phyloP scores from a whole-genome alignment of 2,888 invertebrate genomes.

The Athalia circularis region DNA sequence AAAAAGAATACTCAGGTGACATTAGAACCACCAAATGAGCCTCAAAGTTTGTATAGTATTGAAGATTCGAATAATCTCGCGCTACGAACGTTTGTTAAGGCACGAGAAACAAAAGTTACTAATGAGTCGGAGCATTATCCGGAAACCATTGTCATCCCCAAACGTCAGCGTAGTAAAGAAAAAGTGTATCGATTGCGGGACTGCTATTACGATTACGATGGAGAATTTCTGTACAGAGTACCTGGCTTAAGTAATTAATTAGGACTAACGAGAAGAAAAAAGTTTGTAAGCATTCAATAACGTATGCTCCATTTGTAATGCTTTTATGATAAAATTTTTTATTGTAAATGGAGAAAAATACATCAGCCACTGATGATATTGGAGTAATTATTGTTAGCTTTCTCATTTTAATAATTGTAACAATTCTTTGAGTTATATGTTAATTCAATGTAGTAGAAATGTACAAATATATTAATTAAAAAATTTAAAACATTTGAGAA shows the following conservation, averaged over 20 bases:
- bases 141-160: slow-evolving; percentile 83
- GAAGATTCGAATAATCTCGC: slow-evolving; percentile 27
- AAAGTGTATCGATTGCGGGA: slow-evolving; percentile 85
- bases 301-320: neutral
- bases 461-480: neutral
- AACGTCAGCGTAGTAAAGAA: slow-evolving; percentile 78
- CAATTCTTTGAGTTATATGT: neutral
- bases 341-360: neutral
- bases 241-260: slow-evolving; percentile 67
- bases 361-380: neutral
- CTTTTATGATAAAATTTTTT: neutral
- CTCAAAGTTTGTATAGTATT: neutral
- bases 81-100: slow-evolving; percentile 64
- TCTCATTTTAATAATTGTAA: neutral
- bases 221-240: slow-evolving; percentile 86
- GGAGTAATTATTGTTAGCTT: neutral
- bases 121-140: slow-evolving; percentile 74
- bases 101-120: slow-evolving; percentile 66
- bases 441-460: neutral
- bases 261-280: neutral
- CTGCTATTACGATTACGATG: slow-evolving; percentile 88
- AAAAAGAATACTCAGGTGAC: neutral
- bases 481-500: slow-evolving; percentile 9
- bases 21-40: neutral
- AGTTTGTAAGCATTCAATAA: neutral